phyloP scores from a whole-genome alignment of 2,113 vertebrate genomes.

The Aldabrachelys gigantea region DNA sequence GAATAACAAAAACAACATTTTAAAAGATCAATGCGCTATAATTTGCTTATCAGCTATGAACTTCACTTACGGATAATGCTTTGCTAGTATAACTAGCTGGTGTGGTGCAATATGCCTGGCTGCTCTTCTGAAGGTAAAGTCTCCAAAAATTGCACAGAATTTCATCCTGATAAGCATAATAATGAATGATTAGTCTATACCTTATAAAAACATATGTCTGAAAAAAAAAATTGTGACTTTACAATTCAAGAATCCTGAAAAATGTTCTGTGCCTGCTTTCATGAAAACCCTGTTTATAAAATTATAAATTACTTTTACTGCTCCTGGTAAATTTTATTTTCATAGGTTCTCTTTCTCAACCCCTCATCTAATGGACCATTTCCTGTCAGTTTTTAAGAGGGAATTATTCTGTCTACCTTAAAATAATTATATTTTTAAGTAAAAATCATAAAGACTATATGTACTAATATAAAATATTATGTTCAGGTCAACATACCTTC shows the following conservation, averaged over 20 bases:
- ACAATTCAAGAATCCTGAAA: not conserved
- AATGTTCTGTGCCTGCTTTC: not conserved
- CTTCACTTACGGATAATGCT: conserved; percentile 48
- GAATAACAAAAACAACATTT: not conserved
- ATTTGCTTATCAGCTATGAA: not conserved
- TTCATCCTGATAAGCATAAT: conserved; percentile 77
- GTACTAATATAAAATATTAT: not conserved
- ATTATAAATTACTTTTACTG: not conserved
- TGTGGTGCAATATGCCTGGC: conserved; percentile 83
- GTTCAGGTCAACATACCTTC: conserved; percentile 80
- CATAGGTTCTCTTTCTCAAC: not conserved
- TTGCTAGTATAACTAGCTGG: conserved; percentile 40
- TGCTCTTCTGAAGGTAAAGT: conserved; percentile 88
- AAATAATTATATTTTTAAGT: not conserved
- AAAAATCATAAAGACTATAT: not conserved
- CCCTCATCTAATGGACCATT: not conserved
- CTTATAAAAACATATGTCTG: not conserved
- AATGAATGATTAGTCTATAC: not conserved
- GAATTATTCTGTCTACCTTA: not conserved
- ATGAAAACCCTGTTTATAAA: not conserved
- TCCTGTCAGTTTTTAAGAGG: not conserved
- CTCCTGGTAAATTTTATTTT: not conserved
- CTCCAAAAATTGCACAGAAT: conserved; percentile 90
- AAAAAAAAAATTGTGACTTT: not conserved
- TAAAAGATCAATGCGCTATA: not conserved